phyloP scores from a whole-genome alignment of 2,797 vertebrate genomes.

The Thalassophryne amazonica region DNA sequence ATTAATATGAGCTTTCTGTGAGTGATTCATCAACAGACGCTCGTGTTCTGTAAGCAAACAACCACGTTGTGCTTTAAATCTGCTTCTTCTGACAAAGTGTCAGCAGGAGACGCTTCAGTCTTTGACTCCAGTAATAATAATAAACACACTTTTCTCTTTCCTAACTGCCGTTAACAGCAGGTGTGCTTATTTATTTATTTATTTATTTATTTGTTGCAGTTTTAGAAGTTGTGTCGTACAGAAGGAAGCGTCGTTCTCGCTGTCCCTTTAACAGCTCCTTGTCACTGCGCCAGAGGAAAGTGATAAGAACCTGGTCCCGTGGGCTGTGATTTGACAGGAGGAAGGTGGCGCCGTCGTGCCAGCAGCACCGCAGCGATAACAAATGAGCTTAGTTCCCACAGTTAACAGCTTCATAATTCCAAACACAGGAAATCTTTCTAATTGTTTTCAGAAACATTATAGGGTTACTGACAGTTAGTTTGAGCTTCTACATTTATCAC shows the following conservation, averaged over 20 bases:
- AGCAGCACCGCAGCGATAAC: slow-evolving; percentile 49
- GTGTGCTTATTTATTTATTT: not conserved
- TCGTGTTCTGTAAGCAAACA: slow-evolving; percentile 48
- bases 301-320: slow-evolving; percentile 58
- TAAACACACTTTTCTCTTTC: slow-evolving; percentile 1
- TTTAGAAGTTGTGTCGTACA: not conserved
- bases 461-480: not conserved
- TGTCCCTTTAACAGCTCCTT: slow-evolving; percentile 51
- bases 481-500: slow-evolving; percentile 1
- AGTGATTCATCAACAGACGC: slow-evolving; percentile 63
- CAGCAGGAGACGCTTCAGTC: slow-evolving; percentile 8
- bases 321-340: slow-evolving; percentile 63
- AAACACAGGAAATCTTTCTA: slow-evolving; percentile 8
- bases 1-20: slow-evolving; percentile 56
- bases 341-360: slow-evolving; percentile 51
- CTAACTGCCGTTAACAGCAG: slow-evolving; percentile 28
- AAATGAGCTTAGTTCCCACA: slow-evolving; percentile 55
- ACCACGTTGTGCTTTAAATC: slow-evolving; percentile 49
- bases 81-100: slow-evolving; percentile 39
- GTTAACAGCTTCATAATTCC: slow-evolving; percentile 16
- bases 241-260: not conserved
- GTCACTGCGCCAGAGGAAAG: slow-evolving; percentile 45
- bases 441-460: too few relatives aligned
- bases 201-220: too few relatives aligned
- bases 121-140: slow-evolving; percentile 1